Evolutionary conservation across 2,888 invertebrate species (phyloP).

Genomic region (Cetonia aurata): DNA sequence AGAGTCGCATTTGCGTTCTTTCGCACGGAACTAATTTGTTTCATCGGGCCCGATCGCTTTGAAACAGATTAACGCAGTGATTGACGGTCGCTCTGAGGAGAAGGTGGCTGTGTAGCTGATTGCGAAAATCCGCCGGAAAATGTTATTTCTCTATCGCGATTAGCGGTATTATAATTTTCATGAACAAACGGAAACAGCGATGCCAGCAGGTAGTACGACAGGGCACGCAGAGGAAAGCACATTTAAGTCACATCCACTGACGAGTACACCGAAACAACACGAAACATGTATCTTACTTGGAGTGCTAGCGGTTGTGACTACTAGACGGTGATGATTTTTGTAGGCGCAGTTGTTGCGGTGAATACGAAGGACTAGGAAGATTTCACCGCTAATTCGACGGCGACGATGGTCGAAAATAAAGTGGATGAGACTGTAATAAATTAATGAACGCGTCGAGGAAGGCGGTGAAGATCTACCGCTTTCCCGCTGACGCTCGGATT

Average conservation of each 20-base stretch:
- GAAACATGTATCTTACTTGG: constrained; percentile 38
- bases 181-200: constrained; percentile 17
- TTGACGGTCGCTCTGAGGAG: constrained; percentile 33
- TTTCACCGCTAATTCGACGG: not conserved
- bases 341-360: constrained; percentile 12
- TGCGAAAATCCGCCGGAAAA: constrained; percentile 10
- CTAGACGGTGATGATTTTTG: constrained; percentile 1
- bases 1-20: constrained; percentile 42
- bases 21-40: constrained; percentile 40
- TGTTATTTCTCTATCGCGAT: not conserved
- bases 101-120: constrained; percentile 18
- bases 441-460: not conserved
- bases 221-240: constrained; percentile 14
- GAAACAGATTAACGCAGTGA: constrained; percentile 36
- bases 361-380: not conserved
- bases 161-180: constrained; percentile 2
- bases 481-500: constrained; percentile 15
- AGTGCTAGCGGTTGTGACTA: constrained; percentile 3
- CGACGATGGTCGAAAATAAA: constrained; percentile 14
- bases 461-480: constrained; percentile 8
- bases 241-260: constrained; percentile 34
- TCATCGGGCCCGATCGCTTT: constrained; percentile 37
- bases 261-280: constrained; percentile 30
- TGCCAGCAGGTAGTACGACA: constrained; percentile 17
- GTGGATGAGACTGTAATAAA: constrained; percentile 7